phyloP scores from a whole-genome alignment of 2,113 vertebrate genomes.

The Boulengerochromis microlepis region DNA sequence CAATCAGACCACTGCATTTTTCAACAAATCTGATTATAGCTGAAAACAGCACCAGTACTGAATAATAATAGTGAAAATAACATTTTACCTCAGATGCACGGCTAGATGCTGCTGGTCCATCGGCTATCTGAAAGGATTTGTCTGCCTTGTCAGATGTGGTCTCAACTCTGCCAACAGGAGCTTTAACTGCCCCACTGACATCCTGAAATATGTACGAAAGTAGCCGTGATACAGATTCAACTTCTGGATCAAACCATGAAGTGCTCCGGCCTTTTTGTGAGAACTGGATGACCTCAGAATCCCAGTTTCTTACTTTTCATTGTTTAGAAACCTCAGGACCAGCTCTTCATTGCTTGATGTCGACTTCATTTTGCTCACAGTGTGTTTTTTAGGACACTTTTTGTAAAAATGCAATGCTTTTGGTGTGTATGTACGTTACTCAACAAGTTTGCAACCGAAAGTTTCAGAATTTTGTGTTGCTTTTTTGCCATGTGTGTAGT shows the following conservation, averaged over 20 bases:
- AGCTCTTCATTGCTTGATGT: not conserved
- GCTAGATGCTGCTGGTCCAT: not conserved
- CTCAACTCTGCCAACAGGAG: not conserved
- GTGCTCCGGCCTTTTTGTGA: not conserved
- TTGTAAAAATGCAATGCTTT: not conserved
- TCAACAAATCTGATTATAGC: not conserved
- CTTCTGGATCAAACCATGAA: not conserved
- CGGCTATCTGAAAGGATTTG: rapidly evolving
- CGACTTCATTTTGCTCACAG: not conserved
- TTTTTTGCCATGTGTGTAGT: not conserved
- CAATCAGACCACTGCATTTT: not conserved
- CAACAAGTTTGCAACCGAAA: rapidly evolving
- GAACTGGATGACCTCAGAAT: not conserved
- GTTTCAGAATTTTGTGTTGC: not conserved
- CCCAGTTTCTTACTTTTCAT: not conserved
- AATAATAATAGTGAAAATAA: not conserved
- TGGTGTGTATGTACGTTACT: not conserved
- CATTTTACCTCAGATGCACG: not conserved
- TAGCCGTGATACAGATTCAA: not conserved
- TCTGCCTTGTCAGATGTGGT: not conserved
- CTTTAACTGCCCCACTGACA: not conserved
- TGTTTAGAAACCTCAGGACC: not conserved
- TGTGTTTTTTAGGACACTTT: not conserved
- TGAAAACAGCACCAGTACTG: not conserved
- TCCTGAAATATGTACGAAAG: not conserved